Conservation (phyloP, 1,140 invertebrate species). For the Onthophagus taurus region DNA sequence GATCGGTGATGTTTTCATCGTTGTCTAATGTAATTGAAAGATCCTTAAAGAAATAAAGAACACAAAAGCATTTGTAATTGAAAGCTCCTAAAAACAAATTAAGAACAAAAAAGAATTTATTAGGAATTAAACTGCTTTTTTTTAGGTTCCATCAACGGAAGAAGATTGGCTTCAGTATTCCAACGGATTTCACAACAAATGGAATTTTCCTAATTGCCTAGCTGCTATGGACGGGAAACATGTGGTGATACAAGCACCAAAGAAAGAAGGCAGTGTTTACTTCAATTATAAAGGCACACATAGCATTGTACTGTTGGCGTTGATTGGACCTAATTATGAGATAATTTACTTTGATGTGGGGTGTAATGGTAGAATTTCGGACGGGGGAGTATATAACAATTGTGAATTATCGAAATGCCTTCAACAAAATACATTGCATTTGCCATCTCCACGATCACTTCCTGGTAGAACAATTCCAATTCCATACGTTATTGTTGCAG, state of each 20-base stretch:
- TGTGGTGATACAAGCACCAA: constrained; percentile 34
- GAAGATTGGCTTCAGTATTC: constrained; percentile 12
- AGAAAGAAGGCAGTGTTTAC: constrained; percentile 36
- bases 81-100: too few relatives aligned
- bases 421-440: constrained; percentile 5
- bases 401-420: constrained; percentile 14
- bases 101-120: too few relatives aligned
- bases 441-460: constrained; percentile 14
- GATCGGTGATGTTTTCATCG: too few relatives aligned
- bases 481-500: constrained; percentile 29
- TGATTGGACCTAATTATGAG: constrained; percentile 40
- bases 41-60: too few relatives aligned
- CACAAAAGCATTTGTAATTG: too few relatives aligned
- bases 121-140: too few relatives aligned
- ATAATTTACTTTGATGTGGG: constrained; percentile 39
- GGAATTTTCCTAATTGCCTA: constrained; percentile 34
- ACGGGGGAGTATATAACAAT: constrained; percentile 23
- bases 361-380: constrained; percentile 33
- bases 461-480: constrained; percentile 4
- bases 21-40: too few relatives aligned
- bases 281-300: constrained; percentile 43
- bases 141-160: constrained; percentile 1
- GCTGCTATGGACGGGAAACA: constrained; percentile 44
- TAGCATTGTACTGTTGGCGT: constrained; percentile 41
- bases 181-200: constrained; percentile 9